Conservation (phyloP, 2,797 vertebrate species). For the Propithecus deckenii region DNA sequence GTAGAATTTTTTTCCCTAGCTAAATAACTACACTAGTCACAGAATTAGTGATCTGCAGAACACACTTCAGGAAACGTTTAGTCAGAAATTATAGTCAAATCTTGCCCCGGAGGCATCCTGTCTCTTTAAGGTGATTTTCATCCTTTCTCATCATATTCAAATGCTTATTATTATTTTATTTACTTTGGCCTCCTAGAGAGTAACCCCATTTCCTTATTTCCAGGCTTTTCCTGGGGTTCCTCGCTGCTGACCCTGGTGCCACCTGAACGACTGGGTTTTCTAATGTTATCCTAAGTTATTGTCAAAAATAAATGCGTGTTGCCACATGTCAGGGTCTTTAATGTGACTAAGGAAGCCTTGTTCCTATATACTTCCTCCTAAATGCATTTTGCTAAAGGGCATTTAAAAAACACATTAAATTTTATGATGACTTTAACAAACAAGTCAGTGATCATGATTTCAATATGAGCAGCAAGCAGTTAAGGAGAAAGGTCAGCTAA, state of each 20-base stretch:
- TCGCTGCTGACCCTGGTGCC: neutral
- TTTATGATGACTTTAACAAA: constrained; percentile 76
- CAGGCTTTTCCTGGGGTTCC: neutral
- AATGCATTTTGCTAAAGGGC: constrained; percentile 64
- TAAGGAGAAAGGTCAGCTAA: constrained; percentile 48
- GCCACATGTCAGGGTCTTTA: constrained; percentile 45
- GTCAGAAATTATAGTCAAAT: neutral
- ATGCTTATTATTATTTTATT: neutral
- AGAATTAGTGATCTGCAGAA: neutral
- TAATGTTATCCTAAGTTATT: constrained; percentile 12
- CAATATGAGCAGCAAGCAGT: constrained; percentile 4
- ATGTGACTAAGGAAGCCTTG: constrained; percentile 37
- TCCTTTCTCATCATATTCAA: neutral
- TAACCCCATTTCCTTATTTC: neutral
- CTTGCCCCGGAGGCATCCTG: neutral
- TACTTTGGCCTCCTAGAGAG: neutral
- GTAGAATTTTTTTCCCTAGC: neutral
- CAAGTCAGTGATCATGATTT: constrained; percentile 67
- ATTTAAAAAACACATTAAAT: constrained; percentile 74
- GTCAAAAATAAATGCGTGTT: constrained; percentile 2
- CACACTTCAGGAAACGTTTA: neutral
- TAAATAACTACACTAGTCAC: neutral
- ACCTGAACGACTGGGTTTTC: constrained; percentile 9
- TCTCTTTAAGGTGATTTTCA: constrained; percentile 7
- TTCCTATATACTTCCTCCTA: constrained; percentile 42